Evolutionary conservation across 1,140 invertebrate species (phyloP).

Genomic region (Euwallacea fornicatus): DNA sequence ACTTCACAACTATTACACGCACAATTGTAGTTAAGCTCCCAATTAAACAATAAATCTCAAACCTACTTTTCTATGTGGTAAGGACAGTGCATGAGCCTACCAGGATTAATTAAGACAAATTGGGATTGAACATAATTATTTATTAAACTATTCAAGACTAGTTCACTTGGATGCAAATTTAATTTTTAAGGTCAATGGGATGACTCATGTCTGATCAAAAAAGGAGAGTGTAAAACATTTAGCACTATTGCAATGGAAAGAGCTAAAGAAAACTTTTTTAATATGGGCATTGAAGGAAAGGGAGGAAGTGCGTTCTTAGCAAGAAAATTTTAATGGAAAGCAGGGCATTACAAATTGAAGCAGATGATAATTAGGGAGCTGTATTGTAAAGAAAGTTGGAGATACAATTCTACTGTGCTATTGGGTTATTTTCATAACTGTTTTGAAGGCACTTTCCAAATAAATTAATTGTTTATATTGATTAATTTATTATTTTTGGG

Average conservation of each 20-base stretch:
- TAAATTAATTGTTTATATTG: slow-evolving; percentile 29
- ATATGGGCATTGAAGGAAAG: neutral
- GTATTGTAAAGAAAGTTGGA: too few relatives aligned
- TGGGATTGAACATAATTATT: slow-evolving; percentile 21
- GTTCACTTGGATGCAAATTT: slow-evolving; percentile 32
- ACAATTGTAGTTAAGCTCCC: too few relatives aligned
- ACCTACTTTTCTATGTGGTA: too few relatives aligned
- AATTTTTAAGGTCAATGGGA: slow-evolving; percentile 33
- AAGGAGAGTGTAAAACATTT: slow-evolving; percentile 18
- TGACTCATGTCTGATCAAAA: slow-evolving; percentile 30
- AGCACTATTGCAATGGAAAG: neutral
- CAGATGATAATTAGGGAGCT: too few relatives aligned
- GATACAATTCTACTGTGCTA: too few relatives aligned
- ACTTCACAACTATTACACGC: too few relatives aligned
- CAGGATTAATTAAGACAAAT: slow-evolving; percentile 29
- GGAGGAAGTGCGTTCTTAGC: neutral
- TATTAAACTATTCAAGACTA: slow-evolving; percentile 29
- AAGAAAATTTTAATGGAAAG: neutral
- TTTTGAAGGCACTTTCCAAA: too few relatives aligned
- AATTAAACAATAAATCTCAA: too few relatives aligned
- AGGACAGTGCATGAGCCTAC: slow-evolving; percentile 4
- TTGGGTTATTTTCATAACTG: neutral
- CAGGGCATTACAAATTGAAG: neutral
- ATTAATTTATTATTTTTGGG: slow-evolving; percentile 30
- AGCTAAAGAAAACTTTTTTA: neutral